Evolutionary conservation across 1,140 invertebrate species (phyloP), one percentile per base, ranked within the genome.

Genomic region (Theocolax elegans): DNA sequence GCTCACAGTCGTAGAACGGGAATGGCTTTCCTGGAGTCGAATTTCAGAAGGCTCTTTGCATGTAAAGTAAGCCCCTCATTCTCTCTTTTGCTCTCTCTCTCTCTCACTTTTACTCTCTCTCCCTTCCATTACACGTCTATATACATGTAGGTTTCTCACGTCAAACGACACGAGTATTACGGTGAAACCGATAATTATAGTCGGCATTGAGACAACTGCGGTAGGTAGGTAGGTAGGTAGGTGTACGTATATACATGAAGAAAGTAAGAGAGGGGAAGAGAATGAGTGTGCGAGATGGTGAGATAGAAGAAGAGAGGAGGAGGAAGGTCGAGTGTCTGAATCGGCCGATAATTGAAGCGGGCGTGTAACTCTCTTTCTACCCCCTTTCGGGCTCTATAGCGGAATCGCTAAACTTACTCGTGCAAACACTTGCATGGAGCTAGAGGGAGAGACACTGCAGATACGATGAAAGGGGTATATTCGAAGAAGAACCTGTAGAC

Each of bases 281-380:
- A 48, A n/a, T 15, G 59, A 40, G 35, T 44, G 54, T 12, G n/a
- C 13, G 35, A 17, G 38, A 44, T 12, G 12, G 53, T 2, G 53
- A n/a, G n/a, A n/a, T n/a, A n/a, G 40, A 29, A 44, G 56, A 2
- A 29, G 21, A 38, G 42, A 40, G 15, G 40, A 25, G 62, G 1
- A 23, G 42, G 38, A 67, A 67, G 51, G 65, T 67, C 53, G 65
- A 67, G 65, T 67, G 38, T 23, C 65, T 67, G 65, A 67, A 67
- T 67, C 54, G 53, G 42, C 53, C 35, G 51, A 67, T 58, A 67
- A 67, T 67, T 67, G 53, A 67, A 53, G 65, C 53, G 17, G 27
- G 9, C 53, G 51, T 44, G 63, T 40, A 9, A 35, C 54, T 63
- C 44, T 21, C 44, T 4, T 59, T 21, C 42, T 51, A 35, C 31